Evolutionary conservation across 2,113 vertebrate species (phyloP).

Genomic region (Lepus americanus): DNA sequence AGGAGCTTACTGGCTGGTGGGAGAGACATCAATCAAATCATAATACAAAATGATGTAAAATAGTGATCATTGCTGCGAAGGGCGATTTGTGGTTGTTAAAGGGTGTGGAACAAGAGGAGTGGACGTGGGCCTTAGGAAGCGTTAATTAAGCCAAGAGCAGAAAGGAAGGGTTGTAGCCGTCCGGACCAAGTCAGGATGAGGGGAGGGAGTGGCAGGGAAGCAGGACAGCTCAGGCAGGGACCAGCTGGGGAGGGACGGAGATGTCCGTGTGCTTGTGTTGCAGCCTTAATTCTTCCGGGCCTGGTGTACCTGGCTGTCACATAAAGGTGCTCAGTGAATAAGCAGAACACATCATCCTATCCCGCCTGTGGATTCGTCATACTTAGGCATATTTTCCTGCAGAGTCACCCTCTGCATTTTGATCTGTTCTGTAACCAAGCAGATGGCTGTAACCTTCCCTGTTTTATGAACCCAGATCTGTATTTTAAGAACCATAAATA

Average conservation of each 20-base stretch:
- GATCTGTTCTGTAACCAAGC: slow-evolving; percentile 53
- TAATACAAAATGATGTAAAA: not conserved
- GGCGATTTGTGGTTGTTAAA: not conserved
- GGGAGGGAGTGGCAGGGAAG: not conserved
- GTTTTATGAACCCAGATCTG: slow-evolving; percentile 67
- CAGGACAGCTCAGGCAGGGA: not conserved
- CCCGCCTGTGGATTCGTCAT: slow-evolving; percentile 36
- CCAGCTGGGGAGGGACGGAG: not conserved
- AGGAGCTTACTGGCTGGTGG: not conserved
- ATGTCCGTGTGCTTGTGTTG: not conserved
- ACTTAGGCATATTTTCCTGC: slow-evolving; percentile 31
- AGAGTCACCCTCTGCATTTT: slow-evolving; percentile 31
- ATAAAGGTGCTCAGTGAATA: not conserved
- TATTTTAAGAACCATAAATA: slow-evolving; percentile 77
- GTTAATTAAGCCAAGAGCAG: not conserved
- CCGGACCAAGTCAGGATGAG: not conserved
- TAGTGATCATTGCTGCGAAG: not conserved
- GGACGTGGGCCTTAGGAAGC: not conserved
- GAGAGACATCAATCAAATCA: not conserved
- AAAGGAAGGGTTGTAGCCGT: not conserved
- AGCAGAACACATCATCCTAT: slow-evolving; percentile 9
- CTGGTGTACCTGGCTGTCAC: not conserved
- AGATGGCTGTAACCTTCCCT: slow-evolving; percentile 74
- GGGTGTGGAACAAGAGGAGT: not conserved
- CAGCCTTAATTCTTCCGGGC: not conserved